Base-by-base conservation (phyloP, 2,113 vertebrate genomes). In the Mastomys coucha region DNA sequence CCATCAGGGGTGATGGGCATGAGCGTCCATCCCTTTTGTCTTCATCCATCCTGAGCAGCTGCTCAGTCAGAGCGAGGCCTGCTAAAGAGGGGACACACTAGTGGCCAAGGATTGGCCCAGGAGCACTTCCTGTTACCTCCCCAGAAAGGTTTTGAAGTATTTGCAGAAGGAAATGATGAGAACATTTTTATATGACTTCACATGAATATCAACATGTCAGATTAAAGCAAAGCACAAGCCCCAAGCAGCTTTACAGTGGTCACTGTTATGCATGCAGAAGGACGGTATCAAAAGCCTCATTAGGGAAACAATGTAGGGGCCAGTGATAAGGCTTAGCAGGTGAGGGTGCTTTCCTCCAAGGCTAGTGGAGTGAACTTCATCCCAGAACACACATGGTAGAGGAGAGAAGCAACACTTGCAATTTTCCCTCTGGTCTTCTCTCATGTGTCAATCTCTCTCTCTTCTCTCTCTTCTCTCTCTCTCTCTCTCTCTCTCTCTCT, bases 211-310 rank as follows among this genome's bases (percentile, higher is more conserved):
- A 12, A 3, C 2, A 24, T 5, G 24, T 36, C 24, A 11, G 42
- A 58, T 22, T 6, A 81, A 69, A 85, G 60, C 9, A 26, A 85
- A 63, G 58, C 1, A 2, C 36, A 17, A 42, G 36, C 17, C 58
- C 19, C 45, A 58, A 4, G 42, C 2, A 6, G 28, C 53, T 6
- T 36, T 51, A 0, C 2, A 9, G 22, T 39, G 2, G 16, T n/a
- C 49, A 1, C 58, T 5, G 4, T 58, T 3, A 63, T 58, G n/a
- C 51, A 12, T 0, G 11, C 36, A 53, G 5, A 75, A 22, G 2
- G 49, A 33, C 51, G 4, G 33, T 17, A 31, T 13, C 53, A 72
- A 58, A 10, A 31, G 58, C 12, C 19, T 16, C 20, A 24, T 20
- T 26, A 70, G 85, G 22, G 33, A n/a, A 49, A 45, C 33, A 39